phyloP scores from a whole-genome alignment of 2,113 vertebrate genomes.

The Microcebus ravelobensis region DNA sequence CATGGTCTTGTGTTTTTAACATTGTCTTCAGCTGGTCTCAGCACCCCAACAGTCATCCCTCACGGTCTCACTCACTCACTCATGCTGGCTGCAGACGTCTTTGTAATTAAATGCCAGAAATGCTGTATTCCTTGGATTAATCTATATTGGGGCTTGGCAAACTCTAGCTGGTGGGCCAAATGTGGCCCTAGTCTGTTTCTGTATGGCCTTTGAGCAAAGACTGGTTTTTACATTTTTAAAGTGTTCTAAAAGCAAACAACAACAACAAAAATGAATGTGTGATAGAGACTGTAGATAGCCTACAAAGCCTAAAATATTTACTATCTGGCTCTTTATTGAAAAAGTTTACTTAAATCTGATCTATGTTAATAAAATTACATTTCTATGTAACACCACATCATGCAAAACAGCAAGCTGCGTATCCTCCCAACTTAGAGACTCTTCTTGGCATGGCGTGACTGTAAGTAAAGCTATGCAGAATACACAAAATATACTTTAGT shows the following conservation, averaged over 20 bases:
- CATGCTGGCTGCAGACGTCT: background rate
- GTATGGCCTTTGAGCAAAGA: constrained; percentile 41
- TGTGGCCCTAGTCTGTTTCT: constrained; percentile 16
- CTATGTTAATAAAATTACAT: background rate
- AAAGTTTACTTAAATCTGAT: background rate
- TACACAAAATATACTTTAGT: background rate
- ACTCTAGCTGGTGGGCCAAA: background rate
- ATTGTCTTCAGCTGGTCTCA: constrained; percentile 49
- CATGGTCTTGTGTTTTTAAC: constrained; percentile 47
- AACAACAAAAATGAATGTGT: background rate
- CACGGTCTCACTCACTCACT: constrained; percentile 57
- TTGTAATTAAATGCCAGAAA: constrained; percentile 70
- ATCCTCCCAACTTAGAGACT: background rate
- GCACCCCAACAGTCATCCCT: constrained; percentile 36
- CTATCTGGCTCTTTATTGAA: background rate
- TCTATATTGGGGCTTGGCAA: constrained; percentile 15
- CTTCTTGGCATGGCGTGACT: background rate
- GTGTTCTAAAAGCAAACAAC: background rate
- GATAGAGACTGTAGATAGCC: background rate
- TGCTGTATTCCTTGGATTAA: constrained; percentile 63
- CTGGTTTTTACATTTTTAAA: constrained; percentile 42
- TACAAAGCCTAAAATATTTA: background rate
- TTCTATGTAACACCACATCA: background rate
- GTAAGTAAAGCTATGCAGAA: background rate
- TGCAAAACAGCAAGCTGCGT: background rate